A percentile compares a stretch with the other conserved stretches of the same genome.
phyloP scores from a whole-genome alignment of 2,113 vertebrate genomes.

The Charina bottae region DNA sequence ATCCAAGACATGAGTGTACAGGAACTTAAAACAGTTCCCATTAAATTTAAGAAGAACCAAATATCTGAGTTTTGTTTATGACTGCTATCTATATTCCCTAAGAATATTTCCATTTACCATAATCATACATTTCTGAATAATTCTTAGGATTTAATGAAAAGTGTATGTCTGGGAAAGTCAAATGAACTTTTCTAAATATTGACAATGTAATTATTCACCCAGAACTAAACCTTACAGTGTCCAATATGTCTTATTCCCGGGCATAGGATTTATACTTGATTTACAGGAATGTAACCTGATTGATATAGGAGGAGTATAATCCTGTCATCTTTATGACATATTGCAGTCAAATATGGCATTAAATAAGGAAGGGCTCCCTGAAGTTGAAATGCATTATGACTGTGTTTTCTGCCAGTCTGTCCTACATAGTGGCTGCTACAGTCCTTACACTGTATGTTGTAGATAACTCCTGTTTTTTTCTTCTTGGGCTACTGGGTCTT shows the following conservation, averaged over 20 bases:
- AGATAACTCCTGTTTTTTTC: too few species aligned
- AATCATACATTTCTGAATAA: constrained; percentile 48
- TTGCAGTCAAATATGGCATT: background rate
- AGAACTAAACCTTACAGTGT: background rate
- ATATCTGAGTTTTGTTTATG: constrained; percentile 28
- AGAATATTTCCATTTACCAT: constrained; percentile 14
- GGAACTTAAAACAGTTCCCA: background rate
- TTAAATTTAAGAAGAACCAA: constrained; percentile 29
- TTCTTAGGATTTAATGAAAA: constrained; percentile 35
- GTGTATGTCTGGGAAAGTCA: constrained; percentile 49
- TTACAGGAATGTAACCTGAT: background rate
- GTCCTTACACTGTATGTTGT: too few species aligned
- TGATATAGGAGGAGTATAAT: background rate
- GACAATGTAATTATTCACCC: constrained; percentile 13
- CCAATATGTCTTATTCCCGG: background rate
- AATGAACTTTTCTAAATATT: constrained; percentile 45
- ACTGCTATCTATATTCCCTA: constrained; percentile 27
- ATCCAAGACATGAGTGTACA: background rate
- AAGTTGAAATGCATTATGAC: background rate
- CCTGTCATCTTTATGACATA: background rate
- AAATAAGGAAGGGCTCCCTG: background rate
- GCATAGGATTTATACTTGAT: background rate
- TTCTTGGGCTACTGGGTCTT: too few species aligned
- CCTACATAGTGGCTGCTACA: too few species aligned
- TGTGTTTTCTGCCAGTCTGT: too few species aligned